A percentile compares a stretch with the other conserved stretches of the same genome.
Conservation (phyloP, 92 coral and sea anemone species). For the Zoanthus sociatus region DNA sequence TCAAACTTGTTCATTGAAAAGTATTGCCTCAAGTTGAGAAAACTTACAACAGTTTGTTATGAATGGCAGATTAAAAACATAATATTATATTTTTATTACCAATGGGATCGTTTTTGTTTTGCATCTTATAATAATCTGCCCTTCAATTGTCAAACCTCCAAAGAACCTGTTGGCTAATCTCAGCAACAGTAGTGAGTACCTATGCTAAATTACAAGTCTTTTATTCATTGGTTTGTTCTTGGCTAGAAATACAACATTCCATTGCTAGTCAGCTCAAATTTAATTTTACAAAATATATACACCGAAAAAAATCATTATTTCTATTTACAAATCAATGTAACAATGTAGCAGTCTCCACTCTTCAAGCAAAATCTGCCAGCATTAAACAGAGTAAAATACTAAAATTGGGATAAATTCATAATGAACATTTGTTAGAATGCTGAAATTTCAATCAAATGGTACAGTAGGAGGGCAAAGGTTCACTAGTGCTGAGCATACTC, state of each 20-base stretch:
- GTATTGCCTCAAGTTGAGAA: constrained; percentile 7
- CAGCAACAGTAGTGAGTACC: too few relatives aligned
- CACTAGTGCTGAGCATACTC: not conserved
- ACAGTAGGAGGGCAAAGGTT: not conserved
- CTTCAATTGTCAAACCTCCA: too few relatives aligned
- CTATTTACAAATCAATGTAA: not conserved
- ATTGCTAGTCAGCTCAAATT: not conserved
- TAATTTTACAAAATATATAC: too few relatives aligned
- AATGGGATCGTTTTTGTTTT: too few relatives aligned
- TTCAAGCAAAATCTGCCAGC: not conserved
- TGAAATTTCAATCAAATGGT: not conserved
- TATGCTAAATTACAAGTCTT: too few relatives aligned
- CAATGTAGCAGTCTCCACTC: not conserved
- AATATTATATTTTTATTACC: too few relatives aligned
- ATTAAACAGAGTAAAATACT: not conserved
- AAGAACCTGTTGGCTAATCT: too few relatives aligned
- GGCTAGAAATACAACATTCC: not conserved
- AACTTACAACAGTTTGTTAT: not conserved
- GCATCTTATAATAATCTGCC: too few relatives aligned
- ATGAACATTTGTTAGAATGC: not conserved
- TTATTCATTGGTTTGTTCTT: not conserved
- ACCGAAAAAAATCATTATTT: not conserved
- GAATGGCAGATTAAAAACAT: too few relatives aligned
- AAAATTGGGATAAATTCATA: constrained; percentile 2
- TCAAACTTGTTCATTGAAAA: constrained; percentile 6